Percentiles rank a stretch among this genome's conserved stretches.
Conservation (phyloP, 2,113 vertebrate species). For the Brevimyrus niger region DNA sequence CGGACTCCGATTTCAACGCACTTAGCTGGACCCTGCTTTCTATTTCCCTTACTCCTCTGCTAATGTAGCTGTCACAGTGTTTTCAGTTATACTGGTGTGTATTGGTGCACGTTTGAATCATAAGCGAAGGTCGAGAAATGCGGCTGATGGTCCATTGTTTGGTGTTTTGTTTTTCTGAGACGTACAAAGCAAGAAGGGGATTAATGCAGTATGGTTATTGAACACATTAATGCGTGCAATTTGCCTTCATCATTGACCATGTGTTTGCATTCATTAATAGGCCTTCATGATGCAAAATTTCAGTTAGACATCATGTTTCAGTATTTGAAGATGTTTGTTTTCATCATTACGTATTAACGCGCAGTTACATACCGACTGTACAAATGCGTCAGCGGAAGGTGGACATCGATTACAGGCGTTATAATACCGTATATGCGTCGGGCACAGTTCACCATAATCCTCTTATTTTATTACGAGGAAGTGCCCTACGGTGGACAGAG, state of each 20-base stretch:
- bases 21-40: neutral
- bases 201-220: neutral
- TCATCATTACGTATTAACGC: neutral
- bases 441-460: neutral
- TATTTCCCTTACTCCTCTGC: neutral
- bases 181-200: neutral
- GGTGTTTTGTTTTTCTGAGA: neutral
- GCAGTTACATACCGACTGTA: neutral
- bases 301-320: neutral
- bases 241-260: neutral
- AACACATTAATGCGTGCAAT: neutral
- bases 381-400: neutral
- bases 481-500: neutral
- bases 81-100: neutral
- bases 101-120: neutral
- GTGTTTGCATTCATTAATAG: neutral
- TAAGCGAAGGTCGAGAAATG: neutral
- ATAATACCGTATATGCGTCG: neutral
- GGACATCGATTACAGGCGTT: neutral
- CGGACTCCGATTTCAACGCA: neutral
- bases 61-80: neutral
- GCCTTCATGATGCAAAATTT: neutral
- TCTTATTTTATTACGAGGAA: neutral
- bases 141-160: neutral
- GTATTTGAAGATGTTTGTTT: neutral